Evolutionary conservation across 2,888 invertebrate species (phyloP).

Genomic region (Plagodis dolabraria): DNA sequence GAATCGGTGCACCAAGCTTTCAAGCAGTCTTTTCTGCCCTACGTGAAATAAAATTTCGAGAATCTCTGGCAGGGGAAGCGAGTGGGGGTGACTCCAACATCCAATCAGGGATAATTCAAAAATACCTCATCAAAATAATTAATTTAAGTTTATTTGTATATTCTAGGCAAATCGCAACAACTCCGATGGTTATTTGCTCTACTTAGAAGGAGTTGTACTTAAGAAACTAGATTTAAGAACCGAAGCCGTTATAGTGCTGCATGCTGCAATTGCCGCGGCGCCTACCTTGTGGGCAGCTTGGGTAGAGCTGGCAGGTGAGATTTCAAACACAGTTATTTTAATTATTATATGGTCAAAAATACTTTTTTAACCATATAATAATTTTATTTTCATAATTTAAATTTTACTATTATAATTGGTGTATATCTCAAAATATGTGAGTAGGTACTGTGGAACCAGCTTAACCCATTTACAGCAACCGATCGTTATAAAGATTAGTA

Average conservation of each 20-base stretch:
- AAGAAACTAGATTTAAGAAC: slow-evolving; percentile 92
- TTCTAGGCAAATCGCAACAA: slow-evolving; percentile 85
- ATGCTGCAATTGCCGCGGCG: slow-evolving; percentile 90
- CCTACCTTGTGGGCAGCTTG: slow-evolving; percentile 98
- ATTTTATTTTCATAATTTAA: too few species aligned
- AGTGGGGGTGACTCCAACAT: too few species aligned
- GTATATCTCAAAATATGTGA: not conserved
- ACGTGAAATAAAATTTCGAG: too few species aligned
- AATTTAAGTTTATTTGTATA: not conserved
- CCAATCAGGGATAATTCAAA: too few species aligned
- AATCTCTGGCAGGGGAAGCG: too few species aligned
- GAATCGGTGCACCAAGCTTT: too few species aligned
- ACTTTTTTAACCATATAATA: too few species aligned
- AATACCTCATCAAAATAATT: too few species aligned
- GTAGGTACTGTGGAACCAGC: not conserved
- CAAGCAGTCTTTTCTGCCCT: too few species aligned
- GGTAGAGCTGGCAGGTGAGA: slow-evolving; percentile 90
- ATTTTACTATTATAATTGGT: too few species aligned
- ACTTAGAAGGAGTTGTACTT: slow-evolving; percentile 95
- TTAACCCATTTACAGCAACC: too few species aligned
- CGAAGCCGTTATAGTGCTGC: slow-evolving; percentile 91
- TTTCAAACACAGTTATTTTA: not conserved
- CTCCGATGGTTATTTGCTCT: slow-evolving; percentile 94
- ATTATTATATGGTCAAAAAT: not conserved
- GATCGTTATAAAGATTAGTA: too few species aligned